These are phyloP conservation scores for Trinectes maculatus DNA, from an alignment of 2,113 vertebrate genomes.

Conservation along the genomic window DNA sequence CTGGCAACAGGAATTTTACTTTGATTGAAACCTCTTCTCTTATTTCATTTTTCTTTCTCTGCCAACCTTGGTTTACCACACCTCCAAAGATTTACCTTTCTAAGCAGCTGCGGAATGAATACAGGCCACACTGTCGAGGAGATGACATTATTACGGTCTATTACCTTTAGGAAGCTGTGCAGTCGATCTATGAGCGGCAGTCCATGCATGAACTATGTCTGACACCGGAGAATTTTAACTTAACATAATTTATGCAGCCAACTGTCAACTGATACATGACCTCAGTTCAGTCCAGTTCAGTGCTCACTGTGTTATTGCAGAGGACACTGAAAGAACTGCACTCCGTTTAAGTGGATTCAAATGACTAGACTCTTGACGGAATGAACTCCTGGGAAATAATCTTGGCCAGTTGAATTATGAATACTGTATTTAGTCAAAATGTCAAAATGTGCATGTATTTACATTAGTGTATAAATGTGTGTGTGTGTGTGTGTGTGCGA, in stretches of 20 bases:
- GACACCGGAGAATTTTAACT: conserved; percentile 72
- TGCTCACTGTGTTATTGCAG: conserved; percentile 64
- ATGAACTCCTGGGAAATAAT: conserved; percentile 65
- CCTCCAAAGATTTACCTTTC: conserved; percentile 2
- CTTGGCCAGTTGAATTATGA: conserved; percentile 61
- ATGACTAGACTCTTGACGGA: conserved; percentile 66
- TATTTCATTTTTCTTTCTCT: background rate
- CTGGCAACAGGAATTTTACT: too few relatives aligned
- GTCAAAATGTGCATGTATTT: conserved; percentile 29
- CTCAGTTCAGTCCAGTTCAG: conserved; percentile 69
- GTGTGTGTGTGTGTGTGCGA: conserved; percentile 20
- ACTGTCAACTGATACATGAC: conserved; percentile 78
- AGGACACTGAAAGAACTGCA: conserved; percentile 64
- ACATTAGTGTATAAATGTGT: conserved; percentile 22
- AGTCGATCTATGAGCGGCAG: conserved; percentile 45
- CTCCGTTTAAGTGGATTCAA: conserved; percentile 67
- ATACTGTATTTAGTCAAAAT: conserved; percentile 58
- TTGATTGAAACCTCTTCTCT: background rate
- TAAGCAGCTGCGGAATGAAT: conserved; percentile 34
- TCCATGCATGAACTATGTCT: conserved; percentile 69
- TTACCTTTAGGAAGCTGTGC: conserved; percentile 47
- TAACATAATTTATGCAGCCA: conserved; percentile 81
- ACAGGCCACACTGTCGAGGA: conserved; percentile 17
- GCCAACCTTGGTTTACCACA: background rate
- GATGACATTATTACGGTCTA: conserved; percentile 55